phyloP scores from a whole-genome alignment of 2,888 invertebrate genomes.

The Agrilus mali region DNA sequence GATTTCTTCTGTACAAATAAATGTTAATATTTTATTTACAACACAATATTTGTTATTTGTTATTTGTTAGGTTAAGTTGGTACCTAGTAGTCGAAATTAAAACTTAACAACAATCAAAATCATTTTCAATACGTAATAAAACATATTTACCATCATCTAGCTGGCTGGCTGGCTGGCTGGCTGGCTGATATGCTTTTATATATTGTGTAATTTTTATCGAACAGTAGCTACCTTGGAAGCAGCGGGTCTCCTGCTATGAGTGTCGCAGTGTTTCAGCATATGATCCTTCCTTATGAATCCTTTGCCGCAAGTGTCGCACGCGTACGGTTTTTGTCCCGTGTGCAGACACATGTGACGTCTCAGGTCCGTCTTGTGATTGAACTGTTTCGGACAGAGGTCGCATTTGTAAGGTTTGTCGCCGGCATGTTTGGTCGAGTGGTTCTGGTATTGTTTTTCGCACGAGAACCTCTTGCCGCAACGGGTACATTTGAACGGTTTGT shows the following conservation, averaged over 20 bases:
- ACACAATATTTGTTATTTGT: too few species aligned
- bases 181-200: too few species aligned
- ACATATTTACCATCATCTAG: too few species aligned
- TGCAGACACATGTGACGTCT: constrained; percentile 78
- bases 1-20: constrained; percentile 22
- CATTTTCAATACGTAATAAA: too few species aligned
- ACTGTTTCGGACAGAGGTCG: constrained; percentile 72
- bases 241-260: constrained; percentile 53
- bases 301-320: constrained; percentile 71
- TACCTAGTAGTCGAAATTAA: too few species aligned
- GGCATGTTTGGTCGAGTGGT: constrained; percentile 65
- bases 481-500: constrained; percentile 73
- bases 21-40: background rate
- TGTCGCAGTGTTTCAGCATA: constrained; percentile 77
- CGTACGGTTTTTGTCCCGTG: constrained; percentile 73
- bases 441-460: constrained; percentile 54
- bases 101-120: too few species aligned
- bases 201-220: constrained; percentile 14
- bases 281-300: constrained; percentile 86
- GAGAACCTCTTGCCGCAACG: constrained; percentile 78
- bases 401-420: constrained; percentile 82
- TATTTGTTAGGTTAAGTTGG: too few species aligned
- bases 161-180: too few species aligned
- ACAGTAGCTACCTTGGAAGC: constrained; percentile 19
- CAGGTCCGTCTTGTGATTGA: constrained; percentile 83